phyloP scores from a whole-genome alignment of 2,797 vertebrate genomes.

The Phoeniculus purpureus region DNA sequence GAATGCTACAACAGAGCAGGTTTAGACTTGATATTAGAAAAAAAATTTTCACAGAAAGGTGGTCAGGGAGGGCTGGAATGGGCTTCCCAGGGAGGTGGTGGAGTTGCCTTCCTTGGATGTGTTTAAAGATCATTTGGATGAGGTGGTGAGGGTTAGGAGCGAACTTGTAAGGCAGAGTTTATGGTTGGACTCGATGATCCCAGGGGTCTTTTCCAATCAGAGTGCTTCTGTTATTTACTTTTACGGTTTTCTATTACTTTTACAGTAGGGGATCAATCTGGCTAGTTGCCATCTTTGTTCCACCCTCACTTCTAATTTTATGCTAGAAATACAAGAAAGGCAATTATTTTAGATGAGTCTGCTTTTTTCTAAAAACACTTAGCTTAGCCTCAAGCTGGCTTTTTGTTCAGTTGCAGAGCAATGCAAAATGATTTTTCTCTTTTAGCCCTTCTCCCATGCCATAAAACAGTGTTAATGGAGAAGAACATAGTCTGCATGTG shows the following conservation, averaged over 20 bases:
- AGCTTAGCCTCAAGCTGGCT: background rate
- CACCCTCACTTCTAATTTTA: background rate
- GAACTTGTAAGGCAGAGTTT: too few relatives aligned
- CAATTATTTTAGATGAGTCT: background rate
- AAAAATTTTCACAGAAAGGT: too few relatives aligned
- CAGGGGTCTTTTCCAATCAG: too few relatives aligned
- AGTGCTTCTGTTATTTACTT: background rate
- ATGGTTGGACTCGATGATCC: too few relatives aligned
- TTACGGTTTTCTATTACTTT: background rate
- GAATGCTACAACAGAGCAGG: too few relatives aligned
- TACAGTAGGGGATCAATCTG: background rate
- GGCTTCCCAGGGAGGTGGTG: too few relatives aligned
- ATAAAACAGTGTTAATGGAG: background rate
- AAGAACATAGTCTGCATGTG: background rate
- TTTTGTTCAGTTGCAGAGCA: background rate
- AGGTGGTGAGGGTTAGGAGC: too few relatives aligned
- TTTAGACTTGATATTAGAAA: too few relatives aligned
- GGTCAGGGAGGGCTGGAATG: too few relatives aligned
- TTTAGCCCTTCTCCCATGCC: background rate
- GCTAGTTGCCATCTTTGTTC: background rate
- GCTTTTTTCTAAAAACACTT: background rate
- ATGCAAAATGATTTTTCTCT: background rate
- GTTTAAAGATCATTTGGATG: too few relatives aligned
- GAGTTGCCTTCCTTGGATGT: too few relatives aligned
- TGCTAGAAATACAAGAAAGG: background rate